phyloP scores from a whole-genome alignment of 2,113 vertebrate genomes.

The Cryptomyrus ogoouensis region DNA sequence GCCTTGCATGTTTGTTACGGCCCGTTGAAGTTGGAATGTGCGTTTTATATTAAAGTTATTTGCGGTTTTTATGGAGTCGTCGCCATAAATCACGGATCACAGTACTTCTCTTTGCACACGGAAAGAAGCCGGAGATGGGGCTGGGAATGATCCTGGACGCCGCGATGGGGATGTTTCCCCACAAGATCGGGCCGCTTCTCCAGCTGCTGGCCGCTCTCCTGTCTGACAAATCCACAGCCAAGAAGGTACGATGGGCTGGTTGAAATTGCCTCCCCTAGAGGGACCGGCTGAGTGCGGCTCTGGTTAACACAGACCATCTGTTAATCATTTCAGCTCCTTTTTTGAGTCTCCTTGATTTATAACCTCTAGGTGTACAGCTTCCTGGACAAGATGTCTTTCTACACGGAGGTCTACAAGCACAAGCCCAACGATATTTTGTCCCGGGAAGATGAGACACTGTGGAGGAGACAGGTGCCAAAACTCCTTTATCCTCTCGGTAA shows the following conservation, averaged over 20 bases:
- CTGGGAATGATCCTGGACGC: conserved; percentile 92
- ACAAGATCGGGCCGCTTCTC: conserved; percentile 79
- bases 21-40: background rate
- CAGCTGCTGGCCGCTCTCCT: conserved; percentile 85
- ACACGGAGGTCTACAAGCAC: conserved; percentile 86
- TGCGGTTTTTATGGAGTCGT: background rate
- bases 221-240: conserved; percentile 88
- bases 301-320: background rate
- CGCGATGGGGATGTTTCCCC: conserved; percentile 86
- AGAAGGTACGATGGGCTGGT: conserved; percentile 67
- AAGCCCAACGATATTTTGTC: conserved; percentile 83
- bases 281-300: background rate
- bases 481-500: conserved; percentile 90
- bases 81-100: background rate
- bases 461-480: conserved; percentile 80
- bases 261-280: background rate
- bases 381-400: conserved; percentile 95
- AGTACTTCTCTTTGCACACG: background rate
- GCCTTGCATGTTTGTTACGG: background rate
- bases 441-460: conserved; percentile 85
- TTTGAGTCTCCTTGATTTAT: background rate
- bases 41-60: background rate
- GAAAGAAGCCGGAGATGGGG: conserved; percentile 83
- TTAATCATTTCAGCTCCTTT: background rate
- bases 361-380: conserved; percentile 82